Evolutionary conservation across 2,113 vertebrate genomes (phyloP).

Genomic region (Corydoras sp.): DNA sequence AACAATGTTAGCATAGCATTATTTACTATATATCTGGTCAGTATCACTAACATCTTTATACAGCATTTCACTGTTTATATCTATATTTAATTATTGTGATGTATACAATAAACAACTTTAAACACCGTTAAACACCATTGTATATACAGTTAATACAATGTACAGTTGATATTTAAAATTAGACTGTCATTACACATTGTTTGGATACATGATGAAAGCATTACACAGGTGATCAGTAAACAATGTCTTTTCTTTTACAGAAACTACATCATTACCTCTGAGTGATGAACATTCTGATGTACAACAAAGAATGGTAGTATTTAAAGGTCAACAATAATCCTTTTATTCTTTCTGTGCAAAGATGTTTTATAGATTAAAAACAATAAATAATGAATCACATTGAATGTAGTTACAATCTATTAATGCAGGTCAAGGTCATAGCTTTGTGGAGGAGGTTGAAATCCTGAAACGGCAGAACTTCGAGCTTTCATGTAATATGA

Average conservation of each 20-base stretch:
- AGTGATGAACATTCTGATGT: neutral
- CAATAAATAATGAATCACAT: neutral
- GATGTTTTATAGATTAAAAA: neutral
- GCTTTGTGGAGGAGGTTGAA: constrained; percentile 42
- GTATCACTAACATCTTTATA: no score
- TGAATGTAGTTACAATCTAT: constrained; percentile 4
- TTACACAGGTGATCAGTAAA: neutral
- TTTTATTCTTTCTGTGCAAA: neutral
- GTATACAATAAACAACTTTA: no score
- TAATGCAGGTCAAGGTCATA: constrained; percentile 49
- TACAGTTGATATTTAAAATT: no score
- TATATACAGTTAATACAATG: no score
- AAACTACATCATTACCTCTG: neutral
- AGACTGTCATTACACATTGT: no score
- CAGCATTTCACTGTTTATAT: no score
- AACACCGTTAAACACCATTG: no score
- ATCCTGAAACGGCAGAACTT: constrained; percentile 42
- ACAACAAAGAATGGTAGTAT: neutral
- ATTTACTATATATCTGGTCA: no score
- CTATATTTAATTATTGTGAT: no score
- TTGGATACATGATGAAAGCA: neutral
- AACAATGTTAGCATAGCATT: no score
- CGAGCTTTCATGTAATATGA: constrained; percentile 53
- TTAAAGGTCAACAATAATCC: constrained; percentile 14
- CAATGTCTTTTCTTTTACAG: constrained; percentile 9